Evolutionary conservation across 2,113 vertebrate genomes (phyloP), one percentile per base, ranked within the genome.

Genomic region (Bostrychus sinensis): DNA sequence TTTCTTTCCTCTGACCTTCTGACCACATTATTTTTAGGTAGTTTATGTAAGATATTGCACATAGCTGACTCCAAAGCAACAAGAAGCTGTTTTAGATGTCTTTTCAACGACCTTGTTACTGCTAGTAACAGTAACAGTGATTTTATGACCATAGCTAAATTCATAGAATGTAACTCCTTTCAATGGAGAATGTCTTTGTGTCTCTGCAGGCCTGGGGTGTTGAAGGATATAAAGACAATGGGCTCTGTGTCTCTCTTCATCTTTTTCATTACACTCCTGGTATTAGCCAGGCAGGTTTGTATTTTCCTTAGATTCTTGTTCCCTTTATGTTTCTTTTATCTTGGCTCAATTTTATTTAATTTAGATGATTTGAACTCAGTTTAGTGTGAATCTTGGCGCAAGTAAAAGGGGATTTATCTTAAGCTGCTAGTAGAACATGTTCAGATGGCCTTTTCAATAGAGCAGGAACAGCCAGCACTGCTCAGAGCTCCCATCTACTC

Each of bases 141-240:
- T 4, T 48, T 48, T 25, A 26, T 53, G 50, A 32, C 4, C 26
- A 54, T 11, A 17, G 30, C 51, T 32, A 32, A 32, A 9, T 54
- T 17, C 14, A 32, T 26, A 54, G n/a, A 54, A 30, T 34, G 19
- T 54, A 54, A 30, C 14, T 13, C n/a, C 25, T 30, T 53, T 32
- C n/a, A 53, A 4, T 34, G 30, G 16, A 2, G 16, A 34, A 32
- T 54, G 51, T 54, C 7, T 54, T 20, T 30, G 26, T 70, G 8
- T 63, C 16, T 37, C 28, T 61, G 7, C 73, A 99, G 96, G 79
- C 96, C 95, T 32, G 97, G 97, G 62, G 94, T 99, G 72, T 89
- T 98, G 78, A 99, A 99, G 89, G 95, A 99, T 74, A 84, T 98
- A 60, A 98, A 98, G 91, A 96, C 95, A 59, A 99, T 99, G 97